Evolutionary conservation across 2,888 invertebrate species (phyloP), one percentile per base, ranked within the genome.

Genomic region (Eilema griseolum): DNA sequence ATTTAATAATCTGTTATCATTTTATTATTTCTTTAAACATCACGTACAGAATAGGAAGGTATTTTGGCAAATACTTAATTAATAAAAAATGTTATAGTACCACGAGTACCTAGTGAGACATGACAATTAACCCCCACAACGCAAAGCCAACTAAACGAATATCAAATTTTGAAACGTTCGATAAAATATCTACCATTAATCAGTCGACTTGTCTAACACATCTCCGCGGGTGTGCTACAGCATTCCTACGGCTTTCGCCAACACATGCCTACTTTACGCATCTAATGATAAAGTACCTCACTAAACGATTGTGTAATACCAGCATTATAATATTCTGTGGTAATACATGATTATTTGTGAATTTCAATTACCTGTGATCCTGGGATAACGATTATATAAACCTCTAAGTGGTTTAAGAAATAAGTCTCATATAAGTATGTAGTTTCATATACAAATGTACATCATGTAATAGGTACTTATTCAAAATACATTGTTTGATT

Each of bases 271-370:
- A 23, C 23, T 59, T 16, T 37, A 62, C 33, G 31, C 23, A 7
- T 62, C 23, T 33, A 24, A 62, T 66, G 31, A 66, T 66, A n/a
- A 59, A 59, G 59, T 66, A 59, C n/a, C 37, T 5, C 20, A 59
- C 37, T 66, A 66, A 33, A 66, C 12, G 37, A 23, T 62, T 62
- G n/a, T 64, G 46, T 52, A 64, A 64, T 64, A 20, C n/a, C 16
- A 52, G 8, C 8, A 52, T 52, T 52, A 52, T n/a, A 52, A n/a
- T 52, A 52, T 52, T 52, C n/a, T 52, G 52, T 52, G 52, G 52
- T 52, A 52, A 52, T 52, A 52, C 52, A 52, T 59, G 57, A 59
- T 59, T 59, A 26, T 26, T 26, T 59, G 26, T 59, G 26, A 59
- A 59, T 59, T 59, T 59, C 11, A 59, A 59, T 59, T 59, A 23